Evolutionary conservation across 2,113 vertebrate genomes (phyloP).

Genomic region (Chaetodon auriga): DNA sequence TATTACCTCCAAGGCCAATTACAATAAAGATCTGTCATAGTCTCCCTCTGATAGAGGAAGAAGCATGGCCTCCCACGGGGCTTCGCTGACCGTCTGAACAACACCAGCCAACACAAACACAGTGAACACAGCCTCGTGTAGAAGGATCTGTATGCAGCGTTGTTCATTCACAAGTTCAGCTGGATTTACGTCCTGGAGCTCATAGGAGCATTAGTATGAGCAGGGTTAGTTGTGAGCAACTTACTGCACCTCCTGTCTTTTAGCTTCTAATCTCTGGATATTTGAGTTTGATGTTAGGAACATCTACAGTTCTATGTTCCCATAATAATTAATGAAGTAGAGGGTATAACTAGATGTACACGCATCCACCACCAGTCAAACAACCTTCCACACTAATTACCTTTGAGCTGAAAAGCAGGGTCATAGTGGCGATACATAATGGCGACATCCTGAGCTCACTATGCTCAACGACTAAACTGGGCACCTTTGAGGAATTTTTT

Average conservation of each 20-base stretch:
- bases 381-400: constrained; percentile 33
- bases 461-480: constrained; percentile 9
- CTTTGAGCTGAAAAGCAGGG: not conserved
- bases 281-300: not conserved
- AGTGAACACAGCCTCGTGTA: not conserved
- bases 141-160: not conserved
- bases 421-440: not conserved
- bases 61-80: constrained; percentile 7
- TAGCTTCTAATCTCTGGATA: not conserved
- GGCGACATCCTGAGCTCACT: constrained; percentile 1
- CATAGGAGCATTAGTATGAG: constrained; percentile 4
- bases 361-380: constrained; percentile 4
- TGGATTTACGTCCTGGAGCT: not conserved
- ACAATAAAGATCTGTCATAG: constrained; percentile 66
- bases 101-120: constrained; percentile 27
- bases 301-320: not conserved
- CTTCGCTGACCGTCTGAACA: constrained; percentile 32
- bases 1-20: constrained; percentile 74
- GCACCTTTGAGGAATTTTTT: constrained; percentile 17
- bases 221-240: not conserved
- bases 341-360: not conserved
- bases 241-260: not conserved
- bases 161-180: constrained; percentile 15
- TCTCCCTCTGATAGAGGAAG: constrained; percentile 35
- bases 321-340: not conserved